These are phyloP conservation scores for Rhynchonycteris naso DNA, from an alignment of 2,797 vertebrate species.

Conservation along the genomic window DNA sequence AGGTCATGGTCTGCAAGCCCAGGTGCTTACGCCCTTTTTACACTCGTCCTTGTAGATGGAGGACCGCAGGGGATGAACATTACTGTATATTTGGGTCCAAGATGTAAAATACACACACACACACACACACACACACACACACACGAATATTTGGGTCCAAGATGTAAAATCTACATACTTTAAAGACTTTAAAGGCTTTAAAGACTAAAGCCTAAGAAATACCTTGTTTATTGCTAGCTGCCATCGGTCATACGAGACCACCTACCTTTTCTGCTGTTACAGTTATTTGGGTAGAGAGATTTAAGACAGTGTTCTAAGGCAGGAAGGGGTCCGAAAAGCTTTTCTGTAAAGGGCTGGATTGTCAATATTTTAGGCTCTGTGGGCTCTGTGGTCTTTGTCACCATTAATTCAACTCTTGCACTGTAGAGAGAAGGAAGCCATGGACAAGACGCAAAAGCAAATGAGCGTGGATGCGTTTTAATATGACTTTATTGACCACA, in stretches of 20 bases:
- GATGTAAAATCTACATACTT: not conserved
- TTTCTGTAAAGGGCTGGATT: not conserved
- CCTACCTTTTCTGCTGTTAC: not conserved
- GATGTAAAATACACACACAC: conserved; percentile 36
- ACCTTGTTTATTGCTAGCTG: not conserved
- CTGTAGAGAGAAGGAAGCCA: not conserved
- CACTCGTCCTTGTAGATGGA: not conserved
- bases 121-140: too few species aligned
- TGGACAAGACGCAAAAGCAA: not conserved
- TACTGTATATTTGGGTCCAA: not conserved
- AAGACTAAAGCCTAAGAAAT: not conserved
- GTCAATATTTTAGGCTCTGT: not conserved
- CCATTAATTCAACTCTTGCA: not conserved
- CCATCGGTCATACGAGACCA: not conserved
- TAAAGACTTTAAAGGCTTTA: too few species aligned
- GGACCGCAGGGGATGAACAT: not conserved
- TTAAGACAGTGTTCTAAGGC: not conserved
- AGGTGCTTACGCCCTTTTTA: not conserved
- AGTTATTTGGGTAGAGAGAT: not conserved
- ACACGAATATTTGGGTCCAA: not conserved
- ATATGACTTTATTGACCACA: not conserved
- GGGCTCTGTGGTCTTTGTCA: not conserved
- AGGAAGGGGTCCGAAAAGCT: not conserved
- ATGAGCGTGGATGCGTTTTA: not conserved
- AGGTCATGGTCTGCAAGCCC: not conserved